Evolutionary conservation across 2,888 invertebrate species (phyloP), one percentile per base, ranked within the genome.

Genomic region (Ceraclea dissimilis): DNA sequence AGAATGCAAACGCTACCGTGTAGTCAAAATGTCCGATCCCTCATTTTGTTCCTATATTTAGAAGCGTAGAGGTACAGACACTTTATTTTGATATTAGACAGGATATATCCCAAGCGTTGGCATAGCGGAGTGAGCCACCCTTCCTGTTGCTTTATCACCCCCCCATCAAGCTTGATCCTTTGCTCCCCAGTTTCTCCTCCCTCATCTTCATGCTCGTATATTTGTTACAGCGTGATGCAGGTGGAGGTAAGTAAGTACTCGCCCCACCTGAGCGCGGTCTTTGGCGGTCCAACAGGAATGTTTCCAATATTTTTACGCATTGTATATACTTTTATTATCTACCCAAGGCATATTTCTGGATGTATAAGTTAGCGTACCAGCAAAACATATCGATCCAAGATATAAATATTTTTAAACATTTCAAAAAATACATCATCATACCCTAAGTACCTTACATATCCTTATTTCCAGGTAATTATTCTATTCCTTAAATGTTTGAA

Each of bases 81-180:
- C 2, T 13, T 13, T 39, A 13, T 39, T 4, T 8, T 8, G 16
- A 39, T 16, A 39, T 39, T 39, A 5, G 16, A 8, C 8, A 4
- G 39, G 4, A n/a, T 39, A 4, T 39, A 8, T 13, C 16, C 13
- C 13, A 5, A 10, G 4, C 19, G 51, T 51, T 51, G 33, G 51
- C 22, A 13, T 43, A 16, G 13, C 20, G 17, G 49, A 48, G 20
- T 49, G 19, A 18, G 19, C 22, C 49, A 49, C 54, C 54, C 54
- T 54, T 54, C 54, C 54, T 54, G 54, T 54, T 54, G 54, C 54
- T 54, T 48, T 54, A 54, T 54, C 51, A 26, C 51, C 51, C 54
- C 50, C n/a, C 57, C 48, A 19, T 34, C 56, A 21, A 44, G 39
- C 39, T 39, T 39, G 48, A 47, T 22, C 44, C 53, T 52, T 39